These are phyloP conservation scores for Sinopyrophorus schimmeli DNA, from an alignment of 2,888 invertebrate species.

Conservation along the genomic window DNA sequence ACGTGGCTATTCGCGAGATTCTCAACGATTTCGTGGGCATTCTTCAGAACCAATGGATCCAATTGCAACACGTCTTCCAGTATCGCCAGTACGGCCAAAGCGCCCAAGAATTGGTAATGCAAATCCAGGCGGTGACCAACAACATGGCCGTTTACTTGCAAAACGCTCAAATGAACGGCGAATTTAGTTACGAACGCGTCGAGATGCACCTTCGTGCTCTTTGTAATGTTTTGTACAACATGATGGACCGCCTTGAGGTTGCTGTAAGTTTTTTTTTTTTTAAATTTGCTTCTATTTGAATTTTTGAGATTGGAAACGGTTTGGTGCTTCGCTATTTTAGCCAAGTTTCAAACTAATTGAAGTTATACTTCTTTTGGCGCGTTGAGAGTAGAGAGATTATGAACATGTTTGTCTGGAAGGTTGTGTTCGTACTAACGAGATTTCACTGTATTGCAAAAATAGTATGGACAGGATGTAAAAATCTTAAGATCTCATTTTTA, in stretches of 20 bases:
- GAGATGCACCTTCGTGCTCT: constrained; percentile 11
- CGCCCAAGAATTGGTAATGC: constrained; percentile 8
- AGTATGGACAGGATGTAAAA: too few species aligned
- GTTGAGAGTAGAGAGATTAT: too few species aligned
- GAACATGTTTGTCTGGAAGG: too few species aligned
- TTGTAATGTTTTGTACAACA: neutral
- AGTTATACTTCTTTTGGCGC: too few species aligned
- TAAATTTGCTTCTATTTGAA: too few species aligned
- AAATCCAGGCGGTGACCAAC: constrained; percentile 22
- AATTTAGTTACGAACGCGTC: too few species aligned
- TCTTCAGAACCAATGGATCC: neutral
- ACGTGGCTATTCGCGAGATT: neutral
- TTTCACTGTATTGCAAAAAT: too few species aligned
- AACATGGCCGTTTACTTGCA: constrained; percentile 15
- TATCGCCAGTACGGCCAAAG: constrained; percentile 5
- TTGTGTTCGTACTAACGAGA: too few species aligned
- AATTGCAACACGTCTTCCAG: constrained; percentile 12
- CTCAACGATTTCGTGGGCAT: neutral
- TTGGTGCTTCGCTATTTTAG: too few species aligned
- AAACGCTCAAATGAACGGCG: constrained; percentile 11
- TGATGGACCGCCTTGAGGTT: constrained; percentile 11
- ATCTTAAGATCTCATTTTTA: too few species aligned
- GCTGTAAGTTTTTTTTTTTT: constrained; percentile 17
- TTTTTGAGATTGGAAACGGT: too few species aligned
- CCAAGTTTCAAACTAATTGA: too few species aligned